A percentile compares a stretch with the other conserved stretches of the same genome.
These are phyloP conservation scores for Aphyosemion australe DNA, from an alignment of 2,113 vertebrate genomes.

Conservation along the genomic window DNA sequence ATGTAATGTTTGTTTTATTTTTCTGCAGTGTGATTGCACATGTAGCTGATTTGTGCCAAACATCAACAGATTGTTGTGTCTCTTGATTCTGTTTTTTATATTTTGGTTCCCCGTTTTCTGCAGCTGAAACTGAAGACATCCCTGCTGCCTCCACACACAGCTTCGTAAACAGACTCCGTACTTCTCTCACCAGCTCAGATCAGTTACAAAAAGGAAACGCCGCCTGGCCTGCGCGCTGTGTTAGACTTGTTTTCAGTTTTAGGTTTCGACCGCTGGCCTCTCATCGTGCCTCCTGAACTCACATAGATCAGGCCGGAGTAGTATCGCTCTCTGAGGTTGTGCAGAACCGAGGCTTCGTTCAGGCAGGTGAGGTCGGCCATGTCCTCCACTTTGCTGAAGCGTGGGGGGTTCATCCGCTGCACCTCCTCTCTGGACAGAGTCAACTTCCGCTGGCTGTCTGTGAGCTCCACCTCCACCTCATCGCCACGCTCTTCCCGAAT, in stretches of 20 bases:
- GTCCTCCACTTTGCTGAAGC: slow-evolving; percentile 86
- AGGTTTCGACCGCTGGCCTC: too few species aligned
- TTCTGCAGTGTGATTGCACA: slow-evolving; percentile 11
- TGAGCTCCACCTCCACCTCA: slow-evolving; percentile 83
- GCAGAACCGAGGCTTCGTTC: slow-evolving; percentile 83
- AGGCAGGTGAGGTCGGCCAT: slow-evolving; percentile 87
- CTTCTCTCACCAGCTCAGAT: slow-evolving; percentile 38
- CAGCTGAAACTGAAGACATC: slow-evolving; percentile 48
- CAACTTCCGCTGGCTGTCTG: slow-evolving; percentile 75
- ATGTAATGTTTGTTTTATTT: slow-evolving; percentile 5
- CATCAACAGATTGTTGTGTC: background rate
- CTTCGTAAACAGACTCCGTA: slow-evolving; percentile 56
- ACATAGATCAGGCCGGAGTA: slow-evolving; percentile 85
- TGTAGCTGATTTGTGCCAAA: background rate
- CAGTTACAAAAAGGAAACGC: slow-evolving; percentile 48
- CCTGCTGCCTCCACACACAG: slow-evolving; percentile 3
- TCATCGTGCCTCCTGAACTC: slow-evolving; percentile 38
- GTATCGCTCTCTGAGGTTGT: slow-evolving; percentile 84
- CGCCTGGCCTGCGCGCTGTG: background rate
- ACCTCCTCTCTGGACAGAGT: slow-evolving; percentile 82
- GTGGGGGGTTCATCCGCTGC: slow-evolving; percentile 84
- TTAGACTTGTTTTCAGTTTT: too few species aligned
- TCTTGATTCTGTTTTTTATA: slow-evolving; percentile 7
- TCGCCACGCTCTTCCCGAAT: slow-evolving; percentile 80
- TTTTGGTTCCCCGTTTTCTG: background rate